Conservation (phyloP, 1,140 invertebrate genomes). For the Rhyzopertha dominica region DNA sequence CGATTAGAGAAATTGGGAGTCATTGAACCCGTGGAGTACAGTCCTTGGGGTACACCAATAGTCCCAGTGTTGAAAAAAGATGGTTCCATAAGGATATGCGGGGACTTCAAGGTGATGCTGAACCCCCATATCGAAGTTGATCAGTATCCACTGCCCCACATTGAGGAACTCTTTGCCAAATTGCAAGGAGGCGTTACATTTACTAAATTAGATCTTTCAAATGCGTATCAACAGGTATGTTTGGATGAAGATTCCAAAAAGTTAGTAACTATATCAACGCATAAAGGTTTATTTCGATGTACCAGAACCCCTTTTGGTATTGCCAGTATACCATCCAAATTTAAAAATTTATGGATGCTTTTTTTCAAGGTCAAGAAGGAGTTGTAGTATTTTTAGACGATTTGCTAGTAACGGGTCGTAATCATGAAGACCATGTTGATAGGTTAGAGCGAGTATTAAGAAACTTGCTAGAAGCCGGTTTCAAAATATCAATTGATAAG, state of each 20-base stretch:
- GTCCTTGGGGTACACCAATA: no score
- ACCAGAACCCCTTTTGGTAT: neutral
- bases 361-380: no score
- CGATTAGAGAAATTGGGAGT: no score
- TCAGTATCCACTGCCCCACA: slow-evolving; percentile 32
- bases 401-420: no score
- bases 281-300: neutral
- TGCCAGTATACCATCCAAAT: neutral
- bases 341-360: no score
- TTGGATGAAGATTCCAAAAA: slow-evolving; percentile 1
- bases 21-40: no score
- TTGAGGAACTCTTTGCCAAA: slow-evolving; percentile 39
- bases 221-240: slow-evolving; percentile 46
- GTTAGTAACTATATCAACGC: neutral
- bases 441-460: slow-evolving; percentile 2
- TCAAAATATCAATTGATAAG: no score
- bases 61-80: no score
- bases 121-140: slow-evolving; percentile 29
- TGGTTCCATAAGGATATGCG: no score
- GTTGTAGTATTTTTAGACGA: no score
- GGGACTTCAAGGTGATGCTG: no score
- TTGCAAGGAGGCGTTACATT: slow-evolving; percentile 33
- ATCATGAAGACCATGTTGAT: neutral
- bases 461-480: neutral
- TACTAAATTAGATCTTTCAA: slow-evolving; percentile 42